phyloP scores from a whole-genome alignment of 2,888 invertebrate species.

The Drosophila affinis region DNA sequence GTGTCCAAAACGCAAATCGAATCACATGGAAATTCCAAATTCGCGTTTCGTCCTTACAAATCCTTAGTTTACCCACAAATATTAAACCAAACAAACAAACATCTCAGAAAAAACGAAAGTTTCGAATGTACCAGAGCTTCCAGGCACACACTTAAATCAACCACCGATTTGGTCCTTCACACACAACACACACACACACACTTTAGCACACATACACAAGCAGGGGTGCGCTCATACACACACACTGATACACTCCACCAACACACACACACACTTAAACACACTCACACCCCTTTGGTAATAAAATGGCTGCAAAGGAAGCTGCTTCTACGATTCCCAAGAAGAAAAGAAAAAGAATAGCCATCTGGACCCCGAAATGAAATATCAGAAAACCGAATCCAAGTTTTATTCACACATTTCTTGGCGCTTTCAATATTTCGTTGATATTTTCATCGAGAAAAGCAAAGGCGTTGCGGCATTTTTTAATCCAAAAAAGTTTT shows the following conservation, averaged over 20 bases:
- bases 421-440: conserved; percentile 70
- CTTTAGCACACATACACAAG: conserved; percentile 44
- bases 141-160: conserved; percentile 61
- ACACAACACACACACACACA: conserved; percentile 52
- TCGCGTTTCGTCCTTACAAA: conserved; percentile 64
- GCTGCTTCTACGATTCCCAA: conserved; percentile 80
- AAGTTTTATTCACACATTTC: conserved; percentile 51
- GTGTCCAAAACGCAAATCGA: conserved; percentile 73
- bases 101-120: conserved; percentile 51
- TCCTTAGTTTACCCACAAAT: conserved; percentile 59
- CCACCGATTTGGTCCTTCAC: conserved; percentile 56
- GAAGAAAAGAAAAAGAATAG: conserved; percentile 79
- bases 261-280: conserved; percentile 30
- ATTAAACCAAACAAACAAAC: conserved; percentile 25
- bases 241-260: conserved; percentile 12
- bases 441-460: conserved; percentile 63
- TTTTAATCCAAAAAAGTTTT: conserved; percentile 45
- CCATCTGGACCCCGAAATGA: conserved; percentile 50
- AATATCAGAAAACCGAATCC: conserved; percentile 18
- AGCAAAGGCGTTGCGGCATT: conserved; percentile 68
- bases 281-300: conserved; percentile 66
- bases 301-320: conserved; percentile 79
- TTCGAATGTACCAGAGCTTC: conserved; percentile 60
- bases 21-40: conserved; percentile 60
- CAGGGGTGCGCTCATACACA: conserved; percentile 58